These are phyloP conservation scores for Eugnorisma glareosa DNA, from an alignment of 2,888 invertebrate genomes.

Conservation along the genomic window DNA sequence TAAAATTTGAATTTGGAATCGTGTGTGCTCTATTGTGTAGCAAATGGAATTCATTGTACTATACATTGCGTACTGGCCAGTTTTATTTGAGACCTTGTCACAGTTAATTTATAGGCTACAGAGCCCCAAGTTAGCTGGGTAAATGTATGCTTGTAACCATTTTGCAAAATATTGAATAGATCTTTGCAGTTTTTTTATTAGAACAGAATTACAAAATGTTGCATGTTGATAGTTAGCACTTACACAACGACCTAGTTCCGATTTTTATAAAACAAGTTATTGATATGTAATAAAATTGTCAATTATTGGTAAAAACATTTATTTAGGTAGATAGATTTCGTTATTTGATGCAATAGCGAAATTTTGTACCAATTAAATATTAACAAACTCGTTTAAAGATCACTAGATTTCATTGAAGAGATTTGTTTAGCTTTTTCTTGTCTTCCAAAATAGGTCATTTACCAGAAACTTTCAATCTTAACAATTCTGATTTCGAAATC, in stretches of 20 bases:
- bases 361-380: slow-evolving; percentile 41
- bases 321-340: slow-evolving; percentile 59
- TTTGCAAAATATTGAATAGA: slow-evolving; percentile 80
- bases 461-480: slow-evolving; percentile 31
- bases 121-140: slow-evolving; percentile 58
- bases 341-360: slow-evolving; percentile 40
- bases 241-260: slow-evolving; percentile 69
- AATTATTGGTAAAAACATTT: slow-evolving; percentile 65
- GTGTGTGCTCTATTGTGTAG: slow-evolving; percentile 89
- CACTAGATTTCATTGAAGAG: slow-evolving; percentile 41
- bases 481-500: slow-evolving; percentile 47
- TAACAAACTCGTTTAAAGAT: slow-evolving; percentile 19
- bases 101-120: slow-evolving; percentile 54
- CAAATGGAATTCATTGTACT: slow-evolving; percentile 87
- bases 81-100: slow-evolving; percentile 68
- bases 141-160: slow-evolving; percentile 59
- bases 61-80: slow-evolving; percentile 78
- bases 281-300: slow-evolving; percentile 67
- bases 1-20: slow-evolving; percentile 88
- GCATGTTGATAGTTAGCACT: slow-evolving; percentile 61
- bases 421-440: slow-evolving; percentile 1
- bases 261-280: slow-evolving; percentile 68
- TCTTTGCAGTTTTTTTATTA: slow-evolving; percentile 67
- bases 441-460: slow-evolving; percentile 9
- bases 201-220: slow-evolving; percentile 76